phyloP scores from a whole-genome alignment of 2,797 vertebrate genomes.

The Tokudaia muenninki region DNA sequence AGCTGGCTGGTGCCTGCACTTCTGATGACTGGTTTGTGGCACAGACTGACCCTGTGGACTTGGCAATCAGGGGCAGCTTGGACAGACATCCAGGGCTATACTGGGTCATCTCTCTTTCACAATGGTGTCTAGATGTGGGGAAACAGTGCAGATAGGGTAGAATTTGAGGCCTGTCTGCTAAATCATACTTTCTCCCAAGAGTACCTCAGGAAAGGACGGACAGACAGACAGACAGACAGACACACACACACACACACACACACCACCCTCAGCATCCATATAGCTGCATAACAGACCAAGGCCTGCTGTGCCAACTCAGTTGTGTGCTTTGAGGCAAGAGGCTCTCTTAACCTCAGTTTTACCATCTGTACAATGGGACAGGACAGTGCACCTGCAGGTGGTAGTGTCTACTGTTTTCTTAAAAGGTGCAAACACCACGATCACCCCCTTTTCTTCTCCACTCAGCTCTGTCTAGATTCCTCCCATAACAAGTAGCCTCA shows the following conservation, averaged over 20 bases:
- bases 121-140: not conserved
- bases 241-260: not conserved
- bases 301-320: not conserved
- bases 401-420: not conserved
- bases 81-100: not conserved
- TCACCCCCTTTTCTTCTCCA: no score
- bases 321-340: not conserved
- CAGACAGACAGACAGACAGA: no score
- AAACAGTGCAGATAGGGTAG: not conserved
- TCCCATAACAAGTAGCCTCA: no score
- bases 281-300: not conserved
- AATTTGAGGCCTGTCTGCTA: not conserved
- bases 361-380: not conserved
- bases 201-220: not conserved
- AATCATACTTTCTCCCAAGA: not conserved
- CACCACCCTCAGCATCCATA: fast-evolving
- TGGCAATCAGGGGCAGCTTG: not conserved
- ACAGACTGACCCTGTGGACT: fast-evolving
- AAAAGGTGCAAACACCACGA: not conserved
- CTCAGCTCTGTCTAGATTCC: fast-evolving
- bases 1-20: not conserved
- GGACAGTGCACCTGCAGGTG: fast-evolving
- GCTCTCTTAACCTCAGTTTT: not conserved
- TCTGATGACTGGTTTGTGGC: not conserved
- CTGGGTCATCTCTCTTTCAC: not conserved